Evolutionary conservation across 64 coral and sea anemone species (phyloP).

Genomic region (Porites australiensis): DNA sequence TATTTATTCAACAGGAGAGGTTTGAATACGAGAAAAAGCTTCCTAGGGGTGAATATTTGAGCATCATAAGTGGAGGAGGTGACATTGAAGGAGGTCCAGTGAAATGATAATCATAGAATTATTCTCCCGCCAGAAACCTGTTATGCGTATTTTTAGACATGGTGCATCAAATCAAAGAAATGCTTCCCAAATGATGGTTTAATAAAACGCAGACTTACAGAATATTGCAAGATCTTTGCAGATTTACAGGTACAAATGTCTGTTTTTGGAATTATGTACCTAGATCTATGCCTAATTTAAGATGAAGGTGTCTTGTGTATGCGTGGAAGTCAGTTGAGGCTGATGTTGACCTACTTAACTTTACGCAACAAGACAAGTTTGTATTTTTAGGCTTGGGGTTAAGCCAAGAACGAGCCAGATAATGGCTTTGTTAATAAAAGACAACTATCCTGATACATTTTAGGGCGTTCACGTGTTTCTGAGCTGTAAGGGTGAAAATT

Average conservation of each 20-base stretch:
- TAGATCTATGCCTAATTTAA: background rate
- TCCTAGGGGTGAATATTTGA: no score
- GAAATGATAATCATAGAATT: no score
- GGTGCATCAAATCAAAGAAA: no score
- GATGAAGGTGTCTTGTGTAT: background rate
- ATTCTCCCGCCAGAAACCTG: no score
- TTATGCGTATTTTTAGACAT: no score
- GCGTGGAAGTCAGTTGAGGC: background rate
- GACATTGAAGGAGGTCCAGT: no score
- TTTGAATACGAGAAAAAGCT: no score
- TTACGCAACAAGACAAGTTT: background rate
- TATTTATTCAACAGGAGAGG: no score
- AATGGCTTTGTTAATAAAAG: background rate
- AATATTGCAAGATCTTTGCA: no score
- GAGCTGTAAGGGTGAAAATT: background rate
- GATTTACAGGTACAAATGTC: background rate
- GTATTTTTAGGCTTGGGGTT: background rate
- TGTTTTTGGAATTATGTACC: background rate
- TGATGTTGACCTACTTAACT: background rate
- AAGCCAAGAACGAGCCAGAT: background rate
- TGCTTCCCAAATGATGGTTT: no score
- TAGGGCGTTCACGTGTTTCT: background rate
- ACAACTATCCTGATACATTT: background rate
- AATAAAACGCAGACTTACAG: no score
- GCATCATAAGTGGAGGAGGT: no score